phyloP scores from a whole-genome alignment of 1,140 invertebrate genomes.

The Heliconius nattereri region DNA sequence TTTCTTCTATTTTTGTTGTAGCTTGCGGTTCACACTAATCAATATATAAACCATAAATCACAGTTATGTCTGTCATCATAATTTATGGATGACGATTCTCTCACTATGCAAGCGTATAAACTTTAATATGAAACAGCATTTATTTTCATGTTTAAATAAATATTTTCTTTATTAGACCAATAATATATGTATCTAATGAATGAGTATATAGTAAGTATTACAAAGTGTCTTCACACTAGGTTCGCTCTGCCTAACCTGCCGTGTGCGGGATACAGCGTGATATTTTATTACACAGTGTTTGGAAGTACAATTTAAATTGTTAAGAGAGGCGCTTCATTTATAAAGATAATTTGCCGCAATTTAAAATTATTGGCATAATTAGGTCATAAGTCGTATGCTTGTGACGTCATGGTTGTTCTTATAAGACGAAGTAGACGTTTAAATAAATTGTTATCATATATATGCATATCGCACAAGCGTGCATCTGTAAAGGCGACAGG shows the following conservation, averaged over 20 bases:
- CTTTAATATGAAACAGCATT: background rate
- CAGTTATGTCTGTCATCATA: constrained; percentile 18
- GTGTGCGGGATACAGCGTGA: no score
- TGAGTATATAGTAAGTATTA: no score
- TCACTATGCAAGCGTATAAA: background rate
- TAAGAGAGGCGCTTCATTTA: constrained; percentile 27
- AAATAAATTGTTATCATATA: background rate
- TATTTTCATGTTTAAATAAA: no score
- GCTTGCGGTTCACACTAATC: background rate
- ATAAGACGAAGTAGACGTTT: background rate
- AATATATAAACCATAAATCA: constrained; percentile 29
- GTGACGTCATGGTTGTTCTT: background rate
- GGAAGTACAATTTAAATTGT: background rate
- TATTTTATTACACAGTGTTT: background rate
- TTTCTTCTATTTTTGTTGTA: background rate
- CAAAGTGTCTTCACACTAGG: no score
- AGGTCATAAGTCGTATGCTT: constrained; percentile 50
- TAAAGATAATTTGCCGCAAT: constrained; percentile 52
- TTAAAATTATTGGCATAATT: constrained; percentile 51
- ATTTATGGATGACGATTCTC: constrained; percentile 18
- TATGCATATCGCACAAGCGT: background rate
- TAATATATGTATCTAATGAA: no score
- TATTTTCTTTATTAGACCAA: no score
- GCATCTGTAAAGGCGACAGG: no score
- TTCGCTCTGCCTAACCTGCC: no score